A percentile compares a stretch with the other conserved stretches of the same genome.
phyloP scores from a whole-genome alignment of 2,888 invertebrate genomes.

The Leptinotarsa rubiginosa region DNA sequence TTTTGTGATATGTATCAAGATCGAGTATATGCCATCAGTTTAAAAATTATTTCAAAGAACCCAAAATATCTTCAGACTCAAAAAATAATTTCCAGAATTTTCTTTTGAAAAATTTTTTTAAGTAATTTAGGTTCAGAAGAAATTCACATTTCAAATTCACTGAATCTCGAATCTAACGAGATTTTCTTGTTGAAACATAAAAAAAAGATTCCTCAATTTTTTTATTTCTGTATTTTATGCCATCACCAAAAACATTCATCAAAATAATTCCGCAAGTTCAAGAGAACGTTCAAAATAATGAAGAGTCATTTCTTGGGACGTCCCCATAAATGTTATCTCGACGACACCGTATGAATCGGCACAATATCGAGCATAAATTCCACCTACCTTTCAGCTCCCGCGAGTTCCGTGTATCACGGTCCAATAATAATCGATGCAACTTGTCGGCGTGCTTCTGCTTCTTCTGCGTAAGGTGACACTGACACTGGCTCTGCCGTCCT shows the following conservation, averaged over 20 bases:
- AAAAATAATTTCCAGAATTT: no score
- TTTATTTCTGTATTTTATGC: background rate
- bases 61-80: no score
- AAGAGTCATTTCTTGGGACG: background rate
- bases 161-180: no score
- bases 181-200: no score
- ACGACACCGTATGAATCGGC: conserved; percentile 13
- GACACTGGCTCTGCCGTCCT: conserved; percentile 62
- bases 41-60: no score
- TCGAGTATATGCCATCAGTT: no score
- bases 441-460: conserved; percentile 14
- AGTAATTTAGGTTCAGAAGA: no score
- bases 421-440: conserved; percentile 22
- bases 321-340: background rate
- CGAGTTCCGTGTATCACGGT: conserved; percentile 19
- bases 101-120: no score
- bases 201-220: background rate
- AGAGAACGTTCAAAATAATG: background rate
- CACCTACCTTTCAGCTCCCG: conserved; percentile 21
- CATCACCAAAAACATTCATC: background rate
- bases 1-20: no score
- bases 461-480: conserved; percentile 54
- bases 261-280: background rate
- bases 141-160: no score
- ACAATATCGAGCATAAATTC: conserved; percentile 15